A percentile compares a stretch with the other conserved stretches of the same genome.
These are phyloP conservation scores for Formica exsecta DNA, from an alignment of 1,140 invertebrate species.

Conservation along the genomic window DNA sequence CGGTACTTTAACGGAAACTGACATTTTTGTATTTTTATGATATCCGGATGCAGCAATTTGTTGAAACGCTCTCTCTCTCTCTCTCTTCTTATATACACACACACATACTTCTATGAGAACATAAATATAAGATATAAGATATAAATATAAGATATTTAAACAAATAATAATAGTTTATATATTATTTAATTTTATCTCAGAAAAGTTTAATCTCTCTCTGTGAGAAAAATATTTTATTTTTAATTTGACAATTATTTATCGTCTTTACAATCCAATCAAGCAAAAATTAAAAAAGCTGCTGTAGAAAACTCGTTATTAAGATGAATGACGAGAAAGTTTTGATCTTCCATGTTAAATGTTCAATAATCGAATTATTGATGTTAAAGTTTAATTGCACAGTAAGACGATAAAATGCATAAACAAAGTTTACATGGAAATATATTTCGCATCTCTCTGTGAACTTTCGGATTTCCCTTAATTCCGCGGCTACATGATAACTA, in stretches of 20 bases:
- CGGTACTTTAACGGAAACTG: conserved; percentile 24
- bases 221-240: not conserved
- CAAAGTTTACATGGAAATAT: not conserved
- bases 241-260: not conserved
- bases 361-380: not conserved
- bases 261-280: not conserved
- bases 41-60: conserved; percentile 41
- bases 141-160: not conserved
- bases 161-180: not conserved
- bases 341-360: not conserved
- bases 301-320: not conserved
- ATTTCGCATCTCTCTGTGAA: not conserved
- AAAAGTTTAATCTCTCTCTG: not conserved
- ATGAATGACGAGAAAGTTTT: not conserved
- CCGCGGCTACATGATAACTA: not conserved
- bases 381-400: not conserved
- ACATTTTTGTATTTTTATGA: conserved; percentile 37
- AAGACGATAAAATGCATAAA: not conserved
- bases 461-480: not conserved
- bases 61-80: not conserved
- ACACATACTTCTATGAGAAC: not conserved
- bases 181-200: not conserved
- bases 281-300: not conserved
- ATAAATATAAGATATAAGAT: not conserved
- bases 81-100: not conserved